Base-by-base conservation (phyloP, 2,888 invertebrate species). In the Morinoia aosen region DNA sequence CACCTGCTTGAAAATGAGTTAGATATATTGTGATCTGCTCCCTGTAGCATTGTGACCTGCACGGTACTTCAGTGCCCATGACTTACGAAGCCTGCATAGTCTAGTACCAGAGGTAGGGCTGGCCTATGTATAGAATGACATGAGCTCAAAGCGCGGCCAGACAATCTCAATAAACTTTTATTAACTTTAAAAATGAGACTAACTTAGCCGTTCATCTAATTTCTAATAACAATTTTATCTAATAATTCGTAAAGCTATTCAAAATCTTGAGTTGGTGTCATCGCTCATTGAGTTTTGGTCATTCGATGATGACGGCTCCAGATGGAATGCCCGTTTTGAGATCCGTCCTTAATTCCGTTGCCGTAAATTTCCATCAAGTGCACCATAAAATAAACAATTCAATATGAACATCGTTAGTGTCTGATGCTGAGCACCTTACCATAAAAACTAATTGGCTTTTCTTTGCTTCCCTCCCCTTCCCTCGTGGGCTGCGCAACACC, bases 391-490 rank as follows among this genome's bases (percentile, higher is more conserved):
- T 93, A 93, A 56, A 93, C 33, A 93, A 93, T 93, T 57, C 0
- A 57, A 57, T 58, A 90, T 93, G 57, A 33, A 33, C 19, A 57
- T 93, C 12, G 14, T 93, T 76, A 76, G 19, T 14, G 57, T 12
- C 57, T 93, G 56, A 58, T 56, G 93, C 25, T 93, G n/a, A 19
- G 57, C 56, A 48, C 57, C 48, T 93, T 57, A 12, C 56, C n/a
- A 33, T 93, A 93, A 93, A 93, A 33, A 93, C 93, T 93, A 93
- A 93, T 93, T 48, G 57, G 93, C 57, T 25, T 93, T 57, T 93
- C 33, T 93, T 93, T 57, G 56, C 57, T 57, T 93, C 93, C 93
- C 93, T 93, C 57, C 19, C 91, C 57, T n/a, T 93, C 58, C 11
- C 25, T 93, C 48, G 93, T 93, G 57, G 93, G 57, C 93, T 7